Conservation (phyloP, 2,797 vertebrate species). For the Carduelis carduelis region DNA sequence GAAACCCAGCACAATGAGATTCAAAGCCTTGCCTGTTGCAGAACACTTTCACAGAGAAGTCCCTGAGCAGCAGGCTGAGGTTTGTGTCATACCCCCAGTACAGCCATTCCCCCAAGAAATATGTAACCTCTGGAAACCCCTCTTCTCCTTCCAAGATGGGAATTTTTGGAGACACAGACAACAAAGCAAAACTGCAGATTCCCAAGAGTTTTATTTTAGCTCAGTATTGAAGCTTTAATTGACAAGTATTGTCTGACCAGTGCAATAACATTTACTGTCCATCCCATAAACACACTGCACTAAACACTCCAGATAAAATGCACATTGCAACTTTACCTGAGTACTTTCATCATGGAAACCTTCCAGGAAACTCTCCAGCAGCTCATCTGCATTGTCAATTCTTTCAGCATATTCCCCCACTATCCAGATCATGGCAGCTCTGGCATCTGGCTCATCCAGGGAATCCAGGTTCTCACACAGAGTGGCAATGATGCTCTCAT, state of each 20-base stretch:
- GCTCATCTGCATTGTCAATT: slow-evolving; percentile 96
- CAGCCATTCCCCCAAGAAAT: background rate
- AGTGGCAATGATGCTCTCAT: slow-evolving; percentile 98
- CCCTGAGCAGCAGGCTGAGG: background rate
- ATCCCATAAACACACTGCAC: background rate
- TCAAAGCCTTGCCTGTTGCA: background rate
- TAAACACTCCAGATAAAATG: background rate
- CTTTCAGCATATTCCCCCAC: slow-evolving; percentile 97
- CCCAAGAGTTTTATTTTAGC: background rate
- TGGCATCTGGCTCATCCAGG: slow-evolving; percentile 94
- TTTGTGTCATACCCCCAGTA: background rate
- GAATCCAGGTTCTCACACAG: slow-evolving; percentile 97
- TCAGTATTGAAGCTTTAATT: background rate
- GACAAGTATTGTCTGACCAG: background rate
- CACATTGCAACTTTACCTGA: slow-evolving; percentile 78
- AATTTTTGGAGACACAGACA: background rate
- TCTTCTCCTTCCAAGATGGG: background rate
- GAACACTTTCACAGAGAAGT: background rate
- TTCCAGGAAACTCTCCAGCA: slow-evolving; percentile 96
- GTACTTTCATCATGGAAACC: slow-evolving; percentile 99
- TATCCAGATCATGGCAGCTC: slow-evolving; percentile 99
- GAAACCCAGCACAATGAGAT: background rate
- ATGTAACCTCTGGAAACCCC: background rate
- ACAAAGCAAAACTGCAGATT: background rate
- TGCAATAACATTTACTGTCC: background rate